These are phyloP conservation scores for Brachionus calyciflorus DNA, from an alignment of 1,140 invertebrate species.

Conservation along the genomic window DNA sequence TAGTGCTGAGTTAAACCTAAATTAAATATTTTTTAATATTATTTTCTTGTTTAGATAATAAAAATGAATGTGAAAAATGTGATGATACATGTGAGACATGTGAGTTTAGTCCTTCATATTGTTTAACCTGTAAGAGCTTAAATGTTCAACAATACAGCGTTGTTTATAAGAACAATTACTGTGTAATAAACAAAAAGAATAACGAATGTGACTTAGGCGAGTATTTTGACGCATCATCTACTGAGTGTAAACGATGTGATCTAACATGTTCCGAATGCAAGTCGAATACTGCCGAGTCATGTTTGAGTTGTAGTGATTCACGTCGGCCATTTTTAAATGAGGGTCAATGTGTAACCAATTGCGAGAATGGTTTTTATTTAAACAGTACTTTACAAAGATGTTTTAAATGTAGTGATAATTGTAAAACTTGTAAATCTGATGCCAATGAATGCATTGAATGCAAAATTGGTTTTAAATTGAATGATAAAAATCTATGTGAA, in stretches of 20 bases:
- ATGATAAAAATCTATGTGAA: not conserved
- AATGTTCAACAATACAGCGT: not conserved
- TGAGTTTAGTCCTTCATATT: slow-evolving; percentile 21
- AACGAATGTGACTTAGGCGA: not conserved
- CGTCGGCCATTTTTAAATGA: not conserved
- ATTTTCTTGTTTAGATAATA: not conserved
- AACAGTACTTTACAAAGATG: slow-evolving; percentile 2
- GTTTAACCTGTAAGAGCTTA: not conserved
- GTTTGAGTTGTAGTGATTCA: slow-evolving; percentile 13
- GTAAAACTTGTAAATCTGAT: slow-evolving; percentile 17
- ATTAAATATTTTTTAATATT: too few species aligned
- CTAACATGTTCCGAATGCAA: slow-evolving; percentile 16
- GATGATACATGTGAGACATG: slow-evolving; percentile 32
- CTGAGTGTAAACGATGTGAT: slow-evolving; percentile 33
- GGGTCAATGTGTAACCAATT: slow-evolving; percentile 22
- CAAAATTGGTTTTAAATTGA: not conserved
- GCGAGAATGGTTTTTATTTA: not conserved
- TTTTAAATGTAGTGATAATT: slow-evolving; percentile 25
- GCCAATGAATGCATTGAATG: slow-evolving; percentile 12
- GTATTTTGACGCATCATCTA: not conserved
- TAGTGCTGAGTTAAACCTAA: too few species aligned
- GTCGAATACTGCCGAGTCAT: not conserved
- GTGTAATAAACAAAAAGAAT: slow-evolving; percentile 9
- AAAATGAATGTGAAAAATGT: slow-evolving; percentile 34
- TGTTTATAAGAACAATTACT: slow-evolving; percentile 13